Evolutionary conservation across 2,888 invertebrate genomes (phyloP).

Genomic region (Cetonia aurata): DNA sequence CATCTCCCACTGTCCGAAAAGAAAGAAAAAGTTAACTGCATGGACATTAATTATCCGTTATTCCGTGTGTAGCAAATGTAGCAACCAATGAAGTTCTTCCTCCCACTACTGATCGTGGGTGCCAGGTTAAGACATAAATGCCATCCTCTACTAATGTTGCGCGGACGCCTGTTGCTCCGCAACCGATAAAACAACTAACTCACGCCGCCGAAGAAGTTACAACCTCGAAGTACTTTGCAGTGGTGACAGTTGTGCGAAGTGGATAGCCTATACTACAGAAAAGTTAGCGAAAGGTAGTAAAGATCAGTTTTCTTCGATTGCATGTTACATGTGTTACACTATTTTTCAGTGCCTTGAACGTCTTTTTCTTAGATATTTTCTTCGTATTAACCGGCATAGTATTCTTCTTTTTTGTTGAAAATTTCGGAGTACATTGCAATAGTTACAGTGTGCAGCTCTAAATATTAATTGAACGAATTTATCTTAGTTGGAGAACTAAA

Average conservation of each 20-base stretch:
- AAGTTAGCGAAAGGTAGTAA: slow-evolving; percentile 5
- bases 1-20: neutral
- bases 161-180: slow-evolving; percentile 45
- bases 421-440: too few relatives aligned
- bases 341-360: too few relatives aligned
- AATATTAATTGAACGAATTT: too few relatives aligned
- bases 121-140: slow-evolving; percentile 50
- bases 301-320: too few relatives aligned
- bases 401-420: too few relatives aligned
- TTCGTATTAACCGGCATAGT: too few relatives aligned
- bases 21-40: neutral
- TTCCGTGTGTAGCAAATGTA: slow-evolving; percentile 27
- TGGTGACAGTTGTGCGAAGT: slow-evolving; percentile 32
- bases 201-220: slow-evolving; percentile 27
- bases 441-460: too few relatives aligned
- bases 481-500: too few relatives aligned
- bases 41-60: slow-evolving; percentile 25
- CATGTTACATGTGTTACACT: too few relatives aligned
- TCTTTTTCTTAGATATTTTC: too few relatives aligned
- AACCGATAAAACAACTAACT: slow-evolving; percentile 43
- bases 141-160: slow-evolving; percentile 34
- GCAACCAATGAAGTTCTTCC: slow-evolving; percentile 42
- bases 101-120: slow-evolving; percentile 48
- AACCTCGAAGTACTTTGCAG: slow-evolving; percentile 4
- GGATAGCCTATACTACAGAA: neutral